Percentiles rank a stretch among this genome's conserved stretches.
Conservation (phyloP, 1,140 invertebrate species). For the Drosophila jambulina region DNA sequence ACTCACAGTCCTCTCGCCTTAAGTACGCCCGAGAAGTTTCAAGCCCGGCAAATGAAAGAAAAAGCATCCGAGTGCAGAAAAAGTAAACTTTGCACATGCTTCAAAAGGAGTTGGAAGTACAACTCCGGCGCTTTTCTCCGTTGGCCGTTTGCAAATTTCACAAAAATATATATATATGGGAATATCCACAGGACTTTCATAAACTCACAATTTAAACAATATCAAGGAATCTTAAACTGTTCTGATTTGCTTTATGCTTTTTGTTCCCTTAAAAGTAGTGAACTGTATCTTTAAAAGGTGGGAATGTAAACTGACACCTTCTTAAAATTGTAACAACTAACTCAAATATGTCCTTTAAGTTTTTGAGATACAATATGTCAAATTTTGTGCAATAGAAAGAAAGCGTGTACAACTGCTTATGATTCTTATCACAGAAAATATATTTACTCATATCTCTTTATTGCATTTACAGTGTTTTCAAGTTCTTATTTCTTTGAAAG, state of each 20-base stretch:
- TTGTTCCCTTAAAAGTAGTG: no score
- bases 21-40: slow-evolving; percentile 53
- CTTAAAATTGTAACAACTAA: no score
- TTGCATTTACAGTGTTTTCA: not conserved
- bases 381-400: not conserved
- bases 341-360: not conserved
- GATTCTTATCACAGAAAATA: not conserved
- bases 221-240: not conserved
- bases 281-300: not conserved
- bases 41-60: slow-evolving; percentile 34
- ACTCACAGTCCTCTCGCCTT: slow-evolving; percentile 53
- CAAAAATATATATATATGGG: not conserved
- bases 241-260: not conserved
- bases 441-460: not conserved
- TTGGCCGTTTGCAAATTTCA: slow-evolving; percentile 29
- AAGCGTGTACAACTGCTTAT: no score
- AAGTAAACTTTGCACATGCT: slow-evolving; percentile 41
- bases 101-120: slow-evolving; percentile 30
- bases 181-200: not conserved
- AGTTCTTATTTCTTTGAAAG: slow-evolving; percentile 3
- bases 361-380: not conserved
- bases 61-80: slow-evolving; percentile 41
- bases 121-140: not conserved
- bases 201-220: not conserved
- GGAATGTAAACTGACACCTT: not conserved